These are phyloP conservation scores for Meteorus cinctellus DNA, from an alignment of 2,888 invertebrate species.

Conservation along the genomic window DNA sequence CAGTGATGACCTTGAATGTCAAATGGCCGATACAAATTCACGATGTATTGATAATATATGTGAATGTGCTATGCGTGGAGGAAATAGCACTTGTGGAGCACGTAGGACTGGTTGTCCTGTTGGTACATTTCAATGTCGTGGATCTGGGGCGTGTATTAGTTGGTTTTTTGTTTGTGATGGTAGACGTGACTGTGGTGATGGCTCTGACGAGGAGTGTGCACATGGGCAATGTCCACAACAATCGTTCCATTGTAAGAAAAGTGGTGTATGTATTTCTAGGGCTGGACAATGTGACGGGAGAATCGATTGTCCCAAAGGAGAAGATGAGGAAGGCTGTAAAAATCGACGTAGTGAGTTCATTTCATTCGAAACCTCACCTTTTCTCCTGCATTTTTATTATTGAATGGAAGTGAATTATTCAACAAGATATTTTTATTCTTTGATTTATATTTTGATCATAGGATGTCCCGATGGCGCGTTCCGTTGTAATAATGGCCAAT, in stretches of 20 bases:
- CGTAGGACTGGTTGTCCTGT: constrained; percentile 85
- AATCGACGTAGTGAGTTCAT: constrained; percentile 75
- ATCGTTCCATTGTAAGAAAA: constrained; percentile 82
- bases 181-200: constrained; percentile 87
- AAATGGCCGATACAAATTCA: constrained; percentile 85
- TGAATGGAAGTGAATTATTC: constrained; percentile 1
- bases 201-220: constrained; percentile 89
- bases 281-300: constrained; percentile 88
- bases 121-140: constrained; percentile 91
- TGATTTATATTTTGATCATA: constrained; percentile 49
- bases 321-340: constrained; percentile 83
- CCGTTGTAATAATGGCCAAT: constrained; percentile 89
- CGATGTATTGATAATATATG: constrained; percentile 84
- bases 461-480: constrained; percentile 88
- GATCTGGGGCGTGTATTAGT: constrained; percentile 89
- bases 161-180: constrained; percentile 96
- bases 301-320: constrained; percentile 84
- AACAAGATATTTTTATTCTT: not conserved
- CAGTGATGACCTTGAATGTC: constrained; percentile 84
- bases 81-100: constrained; percentile 79
- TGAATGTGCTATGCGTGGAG: constrained; percentile 80
- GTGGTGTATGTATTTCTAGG: constrained; percentile 83
- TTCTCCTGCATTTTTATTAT: not conserved
- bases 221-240: constrained; percentile 79
- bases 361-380: not conserved